Evolutionary conservation across 1,140 invertebrate species (phyloP), one percentile per base, ranked within the genome.

Genomic region (Sipha flava): DNA sequence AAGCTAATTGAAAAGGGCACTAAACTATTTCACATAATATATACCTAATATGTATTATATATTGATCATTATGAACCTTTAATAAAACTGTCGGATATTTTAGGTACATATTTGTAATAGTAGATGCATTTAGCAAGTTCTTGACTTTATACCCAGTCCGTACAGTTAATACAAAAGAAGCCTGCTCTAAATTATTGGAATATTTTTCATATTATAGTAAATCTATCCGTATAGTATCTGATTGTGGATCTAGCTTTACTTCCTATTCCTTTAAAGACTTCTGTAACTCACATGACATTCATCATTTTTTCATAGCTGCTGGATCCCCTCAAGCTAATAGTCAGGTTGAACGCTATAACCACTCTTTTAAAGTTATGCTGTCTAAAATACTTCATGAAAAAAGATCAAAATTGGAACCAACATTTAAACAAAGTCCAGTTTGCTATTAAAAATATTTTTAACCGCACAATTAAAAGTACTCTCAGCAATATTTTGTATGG

Each of bases 51-150:
- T n/a, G n/a, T n/a, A n/a, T n/a, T 5, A 12, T 43, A 75, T 2
- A 75, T 75, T 10, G 70, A 75, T 75, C 70, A 75, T 31, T 45
- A 49, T 31, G 70, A 47, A 18, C 70, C 47, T 6, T n/a, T 75
- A 45, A 31, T 29, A 26, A 26, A 10, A 49, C 70, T 10, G 12
- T 23, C 14, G 23, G 47, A 49, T 10, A 7, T 75, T 34, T 31
- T 52, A 81, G 59, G n/a, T 80, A 85, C 59, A 81, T 86, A 43
- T 80, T 85, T 16, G 81, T 81, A 14, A 80, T 84, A 4, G 72
- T 84, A 6, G 84, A 85, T 80, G 81, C 70, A 1, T 85, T 84
- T 72, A 82, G 82, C 0, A 84, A 83, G 73, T 84, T 81, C 72
- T 52, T 77, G 4, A 79, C 79, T 37, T 26, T 82, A 31, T 77